A percentile compares a stretch with the other conserved stretches of the same genome.
Conservation (phyloP, 2,888 invertebrate species). For the Drosophila planitibia region DNA sequence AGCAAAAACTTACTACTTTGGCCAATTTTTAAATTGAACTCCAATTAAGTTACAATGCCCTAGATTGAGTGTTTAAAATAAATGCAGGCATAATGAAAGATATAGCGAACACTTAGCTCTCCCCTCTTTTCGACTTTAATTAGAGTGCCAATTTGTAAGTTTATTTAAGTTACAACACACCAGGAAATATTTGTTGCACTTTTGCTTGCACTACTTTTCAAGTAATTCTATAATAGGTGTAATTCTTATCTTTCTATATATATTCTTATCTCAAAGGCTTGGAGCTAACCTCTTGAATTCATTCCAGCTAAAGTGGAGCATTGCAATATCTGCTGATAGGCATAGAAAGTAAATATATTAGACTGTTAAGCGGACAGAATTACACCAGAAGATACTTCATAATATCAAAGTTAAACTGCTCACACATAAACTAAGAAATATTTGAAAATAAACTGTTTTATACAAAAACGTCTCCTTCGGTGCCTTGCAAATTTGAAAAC, state of each 20-base stretch:
- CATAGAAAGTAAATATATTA: not conserved
- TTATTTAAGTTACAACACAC: not conserved
- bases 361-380: too few species aligned
- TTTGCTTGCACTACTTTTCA: not conserved
- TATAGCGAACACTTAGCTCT: not conserved
- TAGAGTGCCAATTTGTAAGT: not conserved
- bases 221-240: conserved; percentile 1
- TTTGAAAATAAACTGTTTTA: not conserved
- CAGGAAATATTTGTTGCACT: not conserved
- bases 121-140: not conserved
- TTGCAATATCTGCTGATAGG: conserved; percentile 1
- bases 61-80: not conserved
- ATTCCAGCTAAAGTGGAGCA: conserved; percentile 15
- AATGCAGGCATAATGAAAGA: not conserved
- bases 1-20: not conserved
- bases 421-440: not conserved
- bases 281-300: conserved; percentile 7
- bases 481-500: not conserved
- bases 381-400: not conserved
- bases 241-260: not conserved
- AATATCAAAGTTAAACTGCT: not conserved
- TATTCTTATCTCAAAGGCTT: conserved; percentile 16
- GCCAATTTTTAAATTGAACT: not conserved
- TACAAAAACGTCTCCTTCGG: not conserved
- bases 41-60: not conserved